phyloP scores from a whole-genome alignment of 2,888 invertebrate genomes.

The Esperia sulphurella region DNA sequence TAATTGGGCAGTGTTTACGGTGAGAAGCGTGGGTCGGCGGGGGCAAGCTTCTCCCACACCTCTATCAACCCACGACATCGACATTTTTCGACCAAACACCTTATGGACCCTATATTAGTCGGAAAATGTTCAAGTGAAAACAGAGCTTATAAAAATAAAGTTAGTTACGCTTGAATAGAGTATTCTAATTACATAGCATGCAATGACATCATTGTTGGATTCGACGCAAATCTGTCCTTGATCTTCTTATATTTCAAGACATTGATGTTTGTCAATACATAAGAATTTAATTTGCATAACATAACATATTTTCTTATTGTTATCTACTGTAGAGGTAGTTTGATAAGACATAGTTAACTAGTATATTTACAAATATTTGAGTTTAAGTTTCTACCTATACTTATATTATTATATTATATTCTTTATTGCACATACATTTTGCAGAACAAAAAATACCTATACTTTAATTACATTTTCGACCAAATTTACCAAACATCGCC shows the following conservation, averaged over 20 bases:
- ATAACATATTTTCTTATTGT: too few species aligned
- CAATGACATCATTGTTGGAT: not conserved
- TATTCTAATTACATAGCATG: not conserved
- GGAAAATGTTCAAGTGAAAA: too few species aligned
- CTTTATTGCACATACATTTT: too few species aligned
- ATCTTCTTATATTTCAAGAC: not conserved
- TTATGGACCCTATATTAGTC: not conserved
- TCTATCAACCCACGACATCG: constrained; percentile 15
- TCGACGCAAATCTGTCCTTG: not conserved
- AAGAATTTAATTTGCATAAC: too few species aligned
- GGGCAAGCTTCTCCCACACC: constrained; percentile 25
- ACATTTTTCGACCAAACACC: constrained; percentile 5
- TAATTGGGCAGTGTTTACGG: constrained; percentile 22
- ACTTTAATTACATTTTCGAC: not conserved
- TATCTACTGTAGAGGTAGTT: not conserved
- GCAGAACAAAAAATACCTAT: too few species aligned
- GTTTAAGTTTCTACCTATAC: not conserved
- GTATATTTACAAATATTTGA: not conserved
- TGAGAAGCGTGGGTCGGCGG: constrained; percentile 20
- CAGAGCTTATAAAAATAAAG: too few species aligned
- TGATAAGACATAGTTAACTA: not conserved
- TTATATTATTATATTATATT: too few species aligned
- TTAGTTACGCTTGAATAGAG: too few species aligned
- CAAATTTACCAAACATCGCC: not conserved
- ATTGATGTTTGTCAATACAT: too few species aligned